Conservation (phyloP, 2,113 vertebrate species). For the Thamnophis sirtalis region DNA sequence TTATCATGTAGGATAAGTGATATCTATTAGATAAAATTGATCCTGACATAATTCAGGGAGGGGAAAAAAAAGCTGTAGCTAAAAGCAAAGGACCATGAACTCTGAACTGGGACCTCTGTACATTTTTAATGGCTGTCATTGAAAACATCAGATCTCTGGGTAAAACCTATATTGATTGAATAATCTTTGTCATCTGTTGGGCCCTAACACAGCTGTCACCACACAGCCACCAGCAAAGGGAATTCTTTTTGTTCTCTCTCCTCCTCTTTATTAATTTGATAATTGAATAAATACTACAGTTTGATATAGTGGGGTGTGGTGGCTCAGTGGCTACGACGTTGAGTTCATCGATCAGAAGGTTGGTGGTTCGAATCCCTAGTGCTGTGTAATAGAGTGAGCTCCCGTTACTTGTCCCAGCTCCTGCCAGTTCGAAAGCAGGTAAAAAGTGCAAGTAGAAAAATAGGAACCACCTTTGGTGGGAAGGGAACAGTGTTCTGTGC, state of each 20-base stretch:
- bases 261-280: neutral
- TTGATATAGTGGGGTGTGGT: neutral
- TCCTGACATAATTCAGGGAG: constrained; percentile 64
- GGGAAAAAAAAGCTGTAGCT: constrained; percentile 52
- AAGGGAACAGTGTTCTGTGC: too few relatives aligned
- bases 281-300: neutral
- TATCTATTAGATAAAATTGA: constrained; percentile 73
- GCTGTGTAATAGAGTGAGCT: too few relatives aligned
- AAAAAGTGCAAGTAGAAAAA: too few relatives aligned
- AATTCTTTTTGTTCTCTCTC: constrained; percentile 31
- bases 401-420: too few relatives aligned
- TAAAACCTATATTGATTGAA: constrained; percentile 76
- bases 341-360: too few relatives aligned
- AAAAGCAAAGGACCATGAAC: constrained; percentile 62
- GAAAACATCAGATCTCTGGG: constrained; percentile 65
- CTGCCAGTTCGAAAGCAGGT: too few relatives aligned
- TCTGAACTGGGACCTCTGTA: constrained; percentile 62
- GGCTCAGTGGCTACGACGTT: too few relatives aligned
- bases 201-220: constrained; percentile 83
- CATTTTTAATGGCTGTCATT: constrained; percentile 67
- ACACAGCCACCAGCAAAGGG: constrained; percentile 74
- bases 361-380: too few relatives aligned
- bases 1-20: constrained; percentile 73
- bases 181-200: constrained; percentile 83
- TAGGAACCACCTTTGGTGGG: too few relatives aligned